Evolutionary conservation across 2,113 vertebrate species (phyloP).

Genomic region (human): DNA sequence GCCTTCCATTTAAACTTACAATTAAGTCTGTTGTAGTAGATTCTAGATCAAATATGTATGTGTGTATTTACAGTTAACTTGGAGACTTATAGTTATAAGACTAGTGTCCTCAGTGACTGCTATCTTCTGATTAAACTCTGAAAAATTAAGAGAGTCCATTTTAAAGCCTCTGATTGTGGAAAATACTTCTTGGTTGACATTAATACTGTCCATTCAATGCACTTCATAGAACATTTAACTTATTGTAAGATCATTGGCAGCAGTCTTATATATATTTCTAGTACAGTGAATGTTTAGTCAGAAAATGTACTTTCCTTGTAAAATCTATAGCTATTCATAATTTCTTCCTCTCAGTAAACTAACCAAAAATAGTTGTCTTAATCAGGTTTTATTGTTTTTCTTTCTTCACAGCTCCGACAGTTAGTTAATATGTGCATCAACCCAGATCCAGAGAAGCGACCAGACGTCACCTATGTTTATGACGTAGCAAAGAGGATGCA

Average conservation of each 20-base stretch:
- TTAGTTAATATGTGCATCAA: slow-evolving; percentile 99
- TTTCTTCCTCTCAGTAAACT: not conserved
- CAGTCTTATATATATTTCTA: not conserved
- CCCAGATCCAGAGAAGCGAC: slow-evolving; percentile 98
- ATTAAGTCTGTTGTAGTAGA: not conserved
- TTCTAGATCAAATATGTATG: not conserved
- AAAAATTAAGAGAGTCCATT: not conserved
- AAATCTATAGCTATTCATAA: not conserved
- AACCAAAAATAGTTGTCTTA: not conserved
- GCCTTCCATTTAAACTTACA: not conserved
- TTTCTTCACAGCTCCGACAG: slow-evolving; percentile 90
- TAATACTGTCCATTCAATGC: not conserved
- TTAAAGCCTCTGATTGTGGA: not conserved
- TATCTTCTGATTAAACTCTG: not conserved
- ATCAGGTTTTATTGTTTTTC: not conserved
- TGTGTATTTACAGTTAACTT: not conserved
- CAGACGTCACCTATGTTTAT: slow-evolving; percentile 96
- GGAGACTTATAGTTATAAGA: not conserved
- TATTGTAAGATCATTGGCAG: not conserved
- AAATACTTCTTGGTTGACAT: not conserved
- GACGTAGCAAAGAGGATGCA: slow-evolving; percentile 97
- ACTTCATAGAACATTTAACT: not conserved
- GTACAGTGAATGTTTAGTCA: not conserved
- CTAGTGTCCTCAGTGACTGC: not conserved
- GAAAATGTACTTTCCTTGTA: not conserved